Evolutionary conservation across 2,888 invertebrate genomes (phyloP), one percentile per base, ranked within the genome.

Genomic region (Mythimna loreyi): DNA sequence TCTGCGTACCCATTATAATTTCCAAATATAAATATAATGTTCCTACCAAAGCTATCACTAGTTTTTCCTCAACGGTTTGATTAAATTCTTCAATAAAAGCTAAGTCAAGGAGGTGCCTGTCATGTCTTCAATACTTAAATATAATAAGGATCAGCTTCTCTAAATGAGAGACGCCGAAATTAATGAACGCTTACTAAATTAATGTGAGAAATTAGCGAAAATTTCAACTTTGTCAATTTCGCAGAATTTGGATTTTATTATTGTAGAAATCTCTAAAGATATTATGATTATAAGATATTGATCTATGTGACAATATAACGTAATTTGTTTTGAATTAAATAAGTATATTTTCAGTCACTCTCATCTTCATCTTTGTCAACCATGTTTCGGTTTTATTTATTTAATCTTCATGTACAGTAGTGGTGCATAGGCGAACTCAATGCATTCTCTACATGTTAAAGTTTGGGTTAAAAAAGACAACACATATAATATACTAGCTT

Each of bases 101-200:
- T 72, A 23, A 61, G n/a, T 8, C 40, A 40, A 47, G 55, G 21
- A 63, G 63, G 49, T 16, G 40, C 11, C 72, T 52, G 64, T 28
- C 56, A 56, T 36, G 49, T 16, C 13, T 63, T 30, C 40, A 47
- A 45, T 61, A 45, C 19, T 28, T 28, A 36, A 71, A n/a, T 62
- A 53, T 61, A 52, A 69, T 53, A 23, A 56, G 40, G 40, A 56
- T 21, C 47, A 25, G 55, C 1, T n/a, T 55, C 28, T 55, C 33
- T 25, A 30, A 62, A 25, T 36, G 23, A 43, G 30, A 28, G 19
- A 2, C 13, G 9, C 40, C 25, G 11, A 55, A 55, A 56, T 56
- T 45, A 53, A 69, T 62, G 11, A 69, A 45, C 21, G 36, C 52
- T 33, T 33, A 60, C 8, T 43, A 43, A 52, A 33, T 45, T n/a